These are phyloP conservation scores for Anarsia innoxiella DNA, from an alignment of 2,888 invertebrate genomes.

Conservation along the genomic window DNA sequence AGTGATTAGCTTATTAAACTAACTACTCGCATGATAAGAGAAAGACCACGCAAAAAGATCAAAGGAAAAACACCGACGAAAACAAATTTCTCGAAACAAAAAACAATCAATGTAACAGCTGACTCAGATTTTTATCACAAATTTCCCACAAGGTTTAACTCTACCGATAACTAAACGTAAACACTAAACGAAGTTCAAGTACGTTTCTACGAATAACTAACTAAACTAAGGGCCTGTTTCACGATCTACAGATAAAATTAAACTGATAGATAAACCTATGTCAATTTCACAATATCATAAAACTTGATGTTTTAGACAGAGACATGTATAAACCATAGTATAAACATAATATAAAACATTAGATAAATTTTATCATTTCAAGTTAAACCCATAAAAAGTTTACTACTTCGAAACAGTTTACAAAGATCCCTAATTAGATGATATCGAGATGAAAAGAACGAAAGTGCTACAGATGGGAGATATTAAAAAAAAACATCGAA, in stretches of 20 bases:
- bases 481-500: conserved; percentile 41
- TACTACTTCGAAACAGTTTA: conserved; percentile 42
- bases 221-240: too few species aligned
- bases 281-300: too few species aligned
- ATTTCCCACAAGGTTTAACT: conserved; percentile 19
- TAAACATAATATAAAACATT: too few species aligned
- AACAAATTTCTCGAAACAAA: conserved; percentile 8
- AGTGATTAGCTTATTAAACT: too few species aligned
- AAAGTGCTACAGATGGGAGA: conserved; percentile 44
- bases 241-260: too few species aligned
- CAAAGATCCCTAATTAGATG: conserved; percentile 55
- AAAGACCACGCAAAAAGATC: too few species aligned
- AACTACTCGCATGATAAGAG: too few species aligned
- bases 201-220: conserved; percentile 22
- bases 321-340: too few species aligned
- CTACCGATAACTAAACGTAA: conserved; percentile 24
- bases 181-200: conserved; percentile 37
- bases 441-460: conserved; percentile 44
- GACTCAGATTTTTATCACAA: conserved; percentile 20
- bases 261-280: too few species aligned
- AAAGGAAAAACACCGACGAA: conserved; percentile 2
- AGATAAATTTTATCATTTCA: too few species aligned
- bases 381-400: conserved; percentile 52
- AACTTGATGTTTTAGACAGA: too few species aligned
- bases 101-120: conserved; percentile 5